A percentile compares a stretch with the other conserved stretches of the same genome.
Evolutionary conservation across 2,888 invertebrate species (phyloP).

Genomic region (Andrena dorsata): DNA sequence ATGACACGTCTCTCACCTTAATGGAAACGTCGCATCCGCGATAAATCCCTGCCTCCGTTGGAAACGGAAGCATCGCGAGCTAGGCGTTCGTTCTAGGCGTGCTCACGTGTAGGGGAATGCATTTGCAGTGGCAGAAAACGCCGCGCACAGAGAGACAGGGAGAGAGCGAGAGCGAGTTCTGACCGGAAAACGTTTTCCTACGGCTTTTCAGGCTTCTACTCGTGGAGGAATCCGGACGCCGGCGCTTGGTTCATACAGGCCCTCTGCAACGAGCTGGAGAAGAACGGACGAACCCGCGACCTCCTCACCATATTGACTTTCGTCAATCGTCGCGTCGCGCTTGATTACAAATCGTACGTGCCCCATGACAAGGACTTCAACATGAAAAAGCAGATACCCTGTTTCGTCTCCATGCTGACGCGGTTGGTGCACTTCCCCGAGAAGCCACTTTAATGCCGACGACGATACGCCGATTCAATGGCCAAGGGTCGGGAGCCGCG

Average conservation of each 20-base stretch:
- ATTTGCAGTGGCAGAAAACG: constrained; percentile 17
- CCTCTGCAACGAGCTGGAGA: constrained; percentile 87
- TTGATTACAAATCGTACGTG: constrained; percentile 88
- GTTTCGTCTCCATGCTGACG: constrained; percentile 89
- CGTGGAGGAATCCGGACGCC: constrained; percentile 88
- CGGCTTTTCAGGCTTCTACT: constrained; percentile 87
- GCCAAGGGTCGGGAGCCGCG: not conserved
- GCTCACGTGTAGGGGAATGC: constrained; percentile 16
- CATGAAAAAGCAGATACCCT: constrained; percentile 90
- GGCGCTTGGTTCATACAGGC: constrained; percentile 92
- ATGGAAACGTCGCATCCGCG: constrained; percentile 29
- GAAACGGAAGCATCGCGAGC: constrained; percentile 8
- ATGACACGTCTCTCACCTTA: constrained; percentile 26
- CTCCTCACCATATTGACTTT: constrained; percentile 88
- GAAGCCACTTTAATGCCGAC: not conserved
- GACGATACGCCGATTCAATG: not conserved
- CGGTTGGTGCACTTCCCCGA: constrained; percentile 86
- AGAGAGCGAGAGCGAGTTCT: not conserved
- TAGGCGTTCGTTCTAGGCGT: constrained; percentile 17
- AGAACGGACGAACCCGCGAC: constrained; percentile 86
- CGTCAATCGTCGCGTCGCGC: constrained; percentile 88
- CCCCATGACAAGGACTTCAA: constrained; percentile 84
- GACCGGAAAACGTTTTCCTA: constrained; percentile 48
- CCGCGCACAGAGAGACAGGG: not conserved
- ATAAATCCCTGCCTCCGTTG: constrained; percentile 21